These are phyloP conservation scores for Sesamia nonagrioides DNA, from an alignment of 1,140 invertebrate species.

Conservation along the genomic window DNA sequence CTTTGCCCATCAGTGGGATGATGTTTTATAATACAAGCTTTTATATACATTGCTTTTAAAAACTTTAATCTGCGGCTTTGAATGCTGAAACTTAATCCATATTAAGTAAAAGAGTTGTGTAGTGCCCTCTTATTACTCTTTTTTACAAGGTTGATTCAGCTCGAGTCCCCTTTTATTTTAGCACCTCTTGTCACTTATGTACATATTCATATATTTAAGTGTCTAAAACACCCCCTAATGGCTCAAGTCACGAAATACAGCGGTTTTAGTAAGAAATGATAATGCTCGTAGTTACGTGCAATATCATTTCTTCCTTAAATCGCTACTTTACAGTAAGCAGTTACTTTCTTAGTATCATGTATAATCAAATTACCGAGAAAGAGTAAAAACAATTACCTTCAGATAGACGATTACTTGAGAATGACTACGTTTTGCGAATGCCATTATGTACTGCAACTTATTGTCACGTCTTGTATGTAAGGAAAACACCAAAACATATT, in stretches of 20 bases:
- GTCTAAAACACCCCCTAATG: conserved; percentile 27
- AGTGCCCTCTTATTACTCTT: background rate
- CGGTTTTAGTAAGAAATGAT: background rate
- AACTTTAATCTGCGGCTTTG: too few species aligned
- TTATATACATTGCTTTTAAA: too few species aligned
- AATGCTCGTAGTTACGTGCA: too few species aligned
- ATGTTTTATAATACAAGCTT: too few species aligned
- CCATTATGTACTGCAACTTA: background rate
- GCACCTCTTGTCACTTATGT: conserved; percentile 45
- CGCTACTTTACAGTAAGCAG: too few species aligned
- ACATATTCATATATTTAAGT: conserved; percentile 35
- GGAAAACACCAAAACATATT: background rate
- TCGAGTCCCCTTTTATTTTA: conserved; percentile 28
- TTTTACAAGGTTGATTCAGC: conserved; percentile 2
- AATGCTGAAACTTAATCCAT: too few species aligned
- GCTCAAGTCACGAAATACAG: conserved; percentile 9
- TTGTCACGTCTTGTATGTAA: background rate
- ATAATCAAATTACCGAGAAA: conserved; percentile 7
- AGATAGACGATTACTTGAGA: background rate
- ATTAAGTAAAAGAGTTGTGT: background rate
- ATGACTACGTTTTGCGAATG: background rate
- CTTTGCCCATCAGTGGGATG: too few species aligned
- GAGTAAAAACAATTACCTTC: background rate
- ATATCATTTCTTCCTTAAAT: too few species aligned
- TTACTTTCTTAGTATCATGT: background rate